Evolutionary conservation across 2,797 vertebrate genomes (phyloP).

Genomic region (Martes flavigula): DNA sequence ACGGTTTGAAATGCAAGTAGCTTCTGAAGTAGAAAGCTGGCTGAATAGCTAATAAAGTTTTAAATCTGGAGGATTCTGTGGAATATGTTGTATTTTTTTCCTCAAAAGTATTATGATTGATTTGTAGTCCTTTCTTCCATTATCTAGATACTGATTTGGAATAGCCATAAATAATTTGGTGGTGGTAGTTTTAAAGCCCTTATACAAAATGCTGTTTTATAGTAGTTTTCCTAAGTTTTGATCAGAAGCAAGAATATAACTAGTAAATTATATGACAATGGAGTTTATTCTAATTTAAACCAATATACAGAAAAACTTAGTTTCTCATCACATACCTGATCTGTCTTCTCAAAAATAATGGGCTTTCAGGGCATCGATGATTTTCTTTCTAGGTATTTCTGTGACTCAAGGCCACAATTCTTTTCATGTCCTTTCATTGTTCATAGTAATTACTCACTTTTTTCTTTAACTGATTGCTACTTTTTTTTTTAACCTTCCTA

Average conservation of each 20-base stretch:
- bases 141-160: not conserved
- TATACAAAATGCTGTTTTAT: not conserved
- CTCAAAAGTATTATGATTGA: not conserved
- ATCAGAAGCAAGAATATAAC: not conserved
- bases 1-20: not conserved
- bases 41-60: not conserved
- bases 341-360: not conserved
- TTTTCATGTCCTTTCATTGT: not conserved
- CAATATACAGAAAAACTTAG: not conserved
- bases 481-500: not conserved
- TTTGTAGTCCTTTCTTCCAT: not conserved
- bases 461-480: not conserved
- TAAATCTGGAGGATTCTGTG: not conserved
- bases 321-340: not conserved
- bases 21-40: not conserved
- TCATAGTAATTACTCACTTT: not conserved
- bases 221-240: not conserved
- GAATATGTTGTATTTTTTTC: not conserved
- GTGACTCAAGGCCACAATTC: not conserved
- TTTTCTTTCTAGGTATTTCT: slow-evolving; percentile 9
- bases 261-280: not conserved
- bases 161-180: not conserved
- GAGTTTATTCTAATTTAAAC: slow-evolving; percentile 34
- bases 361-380: not conserved
- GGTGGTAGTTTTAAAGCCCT: not conserved